Evolutionary conservation across 23 tunicate genomes (phyloP), one percentile per base, ranked within the genome.

Genomic region (Diplosoma virens): DNA sequence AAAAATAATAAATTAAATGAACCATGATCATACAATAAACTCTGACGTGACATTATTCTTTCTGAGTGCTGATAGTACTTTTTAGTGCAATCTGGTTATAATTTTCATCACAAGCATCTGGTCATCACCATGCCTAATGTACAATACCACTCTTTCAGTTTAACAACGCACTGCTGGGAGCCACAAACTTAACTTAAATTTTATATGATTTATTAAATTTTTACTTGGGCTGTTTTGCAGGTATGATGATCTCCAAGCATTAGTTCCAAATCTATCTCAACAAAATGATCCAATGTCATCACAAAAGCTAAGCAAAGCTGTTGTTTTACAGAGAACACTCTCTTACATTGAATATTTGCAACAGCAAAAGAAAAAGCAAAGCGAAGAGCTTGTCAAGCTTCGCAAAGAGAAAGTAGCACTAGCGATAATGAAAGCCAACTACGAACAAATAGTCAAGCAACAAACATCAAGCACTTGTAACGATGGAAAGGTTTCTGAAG

Each of bases 261-360:
- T 87, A 5, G 87, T 94, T 3, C 99, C 99, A 0, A 79, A 75
- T 65, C 41, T 52, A 2, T 25, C 67, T 0, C 76, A 61, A 28
- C 81, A 52, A 17, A 71, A 34, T 22, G 89, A 87, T 48, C 32
- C 54, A 14, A 69, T 84, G 32, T 60, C 80, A 31, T 45, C 98
- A 52, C 94, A 84, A 32, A 88, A 84, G 66, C 71, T 88, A 2
- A 87, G 95, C 86, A 94, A 94, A 53, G 91, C 99, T 29, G 94
- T 77, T 16, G 67, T 94, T 58, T 58, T 94, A 37, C 94, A 88
- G 33, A 82, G 77, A 52, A 67, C 95, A 17, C 58, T 94, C 5
- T 75, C 71, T n/a, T 85, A 94, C 64, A 71, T 93, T 5, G 98
- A 92, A 64, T 81, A 70, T 36, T 33, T 92, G 71, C 89, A 92